Conservation (phyloP, 1,140 invertebrate species). For the Riptortus pedestris region DNA sequence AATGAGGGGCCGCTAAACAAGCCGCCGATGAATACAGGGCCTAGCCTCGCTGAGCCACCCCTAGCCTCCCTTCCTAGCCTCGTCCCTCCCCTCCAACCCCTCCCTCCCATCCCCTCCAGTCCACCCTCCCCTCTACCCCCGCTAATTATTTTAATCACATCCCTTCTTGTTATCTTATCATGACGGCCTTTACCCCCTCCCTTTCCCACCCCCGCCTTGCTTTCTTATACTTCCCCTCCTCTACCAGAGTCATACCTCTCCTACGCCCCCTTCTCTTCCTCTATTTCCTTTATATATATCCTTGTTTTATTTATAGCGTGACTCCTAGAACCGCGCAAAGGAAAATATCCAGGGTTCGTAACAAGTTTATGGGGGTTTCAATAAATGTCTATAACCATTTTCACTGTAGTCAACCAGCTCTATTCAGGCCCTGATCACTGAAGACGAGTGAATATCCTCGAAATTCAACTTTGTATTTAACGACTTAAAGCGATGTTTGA, state of each 20-base stretch:
- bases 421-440: no score
- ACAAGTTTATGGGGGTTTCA: no score
- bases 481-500: no score
- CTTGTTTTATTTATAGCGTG: no score
- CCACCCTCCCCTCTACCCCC: background rate
- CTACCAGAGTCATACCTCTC: background rate
- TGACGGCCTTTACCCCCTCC: conserved; percentile 7
- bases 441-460: no score
- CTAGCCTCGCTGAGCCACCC: conserved; percentile 16
- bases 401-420: no score
- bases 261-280: no score
- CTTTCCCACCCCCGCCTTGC: background rate
- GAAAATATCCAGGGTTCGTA: no score
- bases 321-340: no score
- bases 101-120: background rate
- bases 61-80: background rate
- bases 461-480: no score
- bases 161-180: conserved; percentile 17
- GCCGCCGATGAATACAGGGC: conserved; percentile 19
- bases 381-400: no score
- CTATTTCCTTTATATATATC: no score
- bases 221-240: background rate
- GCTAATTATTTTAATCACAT: conserved; percentile 18
- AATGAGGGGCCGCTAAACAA: conserved; percentile 16
- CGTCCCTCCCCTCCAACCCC: background rate